Conservation (phyloP, 1,140 invertebrate genomes). For the Drosophila pachea region DNA sequence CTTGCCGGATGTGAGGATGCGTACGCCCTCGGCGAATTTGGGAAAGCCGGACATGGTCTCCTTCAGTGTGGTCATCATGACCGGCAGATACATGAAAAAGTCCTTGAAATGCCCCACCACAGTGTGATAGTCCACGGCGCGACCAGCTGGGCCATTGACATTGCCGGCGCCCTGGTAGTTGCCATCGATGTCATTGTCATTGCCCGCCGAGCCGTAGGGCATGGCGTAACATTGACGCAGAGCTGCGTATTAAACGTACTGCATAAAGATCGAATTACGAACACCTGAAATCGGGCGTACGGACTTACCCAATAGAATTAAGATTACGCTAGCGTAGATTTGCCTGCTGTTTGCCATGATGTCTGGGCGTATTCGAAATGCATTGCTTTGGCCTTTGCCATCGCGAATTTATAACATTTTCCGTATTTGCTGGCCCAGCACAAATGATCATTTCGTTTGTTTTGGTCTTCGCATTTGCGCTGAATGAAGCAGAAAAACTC, state of each 20-base stretch:
- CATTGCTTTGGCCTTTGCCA: conserved; percentile 26
- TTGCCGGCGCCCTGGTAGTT: conserved; percentile 29
- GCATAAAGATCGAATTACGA: not conserved
- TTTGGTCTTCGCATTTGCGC: conserved; percentile 29
- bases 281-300: too few relatives aligned
- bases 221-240: conserved; percentile 34
- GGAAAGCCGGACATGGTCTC: conserved; percentile 75
- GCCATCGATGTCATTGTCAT: conserved; percentile 57
- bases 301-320: conserved; percentile 62
- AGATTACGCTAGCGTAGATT: conserved; percentile 39
- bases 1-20: conserved; percentile 63
- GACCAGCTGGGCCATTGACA: not conserved
- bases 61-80: conserved; percentile 74
- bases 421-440: conserved; percentile 49
- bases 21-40: conserved; percentile 71
- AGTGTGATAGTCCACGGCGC: conserved; percentile 65
- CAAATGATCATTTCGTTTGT: conserved; percentile 47
- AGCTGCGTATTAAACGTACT: conserved; percentile 17
- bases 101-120: conserved; percentile 73
- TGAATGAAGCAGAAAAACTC: conserved; percentile 29
- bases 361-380: conserved; percentile 49
- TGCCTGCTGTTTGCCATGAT: conserved; percentile 47
- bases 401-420: conserved; percentile 53
- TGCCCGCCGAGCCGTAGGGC: conserved; percentile 39
- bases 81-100: conserved; percentile 75